phyloP scores from a whole-genome alignment of 92 coral and sea anemone genomes.

The Micromussa lordhowensis region DNA sequence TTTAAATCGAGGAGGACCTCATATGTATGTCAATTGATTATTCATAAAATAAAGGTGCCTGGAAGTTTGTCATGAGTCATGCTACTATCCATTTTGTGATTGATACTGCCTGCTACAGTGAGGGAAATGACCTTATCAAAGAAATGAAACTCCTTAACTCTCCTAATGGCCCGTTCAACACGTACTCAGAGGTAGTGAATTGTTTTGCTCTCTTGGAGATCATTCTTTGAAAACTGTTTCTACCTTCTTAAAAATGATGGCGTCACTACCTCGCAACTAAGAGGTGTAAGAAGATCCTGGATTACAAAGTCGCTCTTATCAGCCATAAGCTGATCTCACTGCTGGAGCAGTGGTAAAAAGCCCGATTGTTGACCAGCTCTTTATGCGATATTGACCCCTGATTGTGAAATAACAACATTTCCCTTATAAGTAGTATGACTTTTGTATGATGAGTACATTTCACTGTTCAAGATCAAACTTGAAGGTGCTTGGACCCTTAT shows the following conservation, averaged over 20 bases:
- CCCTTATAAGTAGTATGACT: too few relatives aligned
- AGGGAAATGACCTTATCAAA: constrained; percentile 60
- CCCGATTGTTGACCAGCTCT: constrained; percentile 67
- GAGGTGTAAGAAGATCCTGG: constrained; percentile 45
- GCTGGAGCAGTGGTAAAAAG: constrained; percentile 53
- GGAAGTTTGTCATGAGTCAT: constrained; percentile 56
- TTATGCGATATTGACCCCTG: constrained; percentile 61
- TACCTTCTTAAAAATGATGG: constrained; percentile 58
- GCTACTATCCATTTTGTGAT: constrained; percentile 69
- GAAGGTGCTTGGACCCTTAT: too few relatives aligned
- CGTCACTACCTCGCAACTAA: constrained; percentile 54
- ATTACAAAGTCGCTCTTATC: constrained; percentile 61
- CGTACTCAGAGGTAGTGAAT: constrained; percentile 64
- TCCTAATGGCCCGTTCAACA: constrained; percentile 57
- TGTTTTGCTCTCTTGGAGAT: constrained; percentile 55
- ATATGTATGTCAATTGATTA: too few relatives aligned
- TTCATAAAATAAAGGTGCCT: constrained; percentile 56
- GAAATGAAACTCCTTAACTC: constrained; percentile 67
- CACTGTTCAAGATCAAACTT: too few relatives aligned
- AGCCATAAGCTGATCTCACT: constrained; percentile 67
- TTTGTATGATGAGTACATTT: too few relatives aligned
- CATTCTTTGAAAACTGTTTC: constrained; percentile 54
- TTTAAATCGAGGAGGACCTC: too few relatives aligned
- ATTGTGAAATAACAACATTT: too few relatives aligned
- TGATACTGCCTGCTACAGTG: constrained; percentile 65